Evolutionary conservation across 2,888 invertebrate genomes (phyloP).

Genomic region (Agrilus cyanescens): DNA sequence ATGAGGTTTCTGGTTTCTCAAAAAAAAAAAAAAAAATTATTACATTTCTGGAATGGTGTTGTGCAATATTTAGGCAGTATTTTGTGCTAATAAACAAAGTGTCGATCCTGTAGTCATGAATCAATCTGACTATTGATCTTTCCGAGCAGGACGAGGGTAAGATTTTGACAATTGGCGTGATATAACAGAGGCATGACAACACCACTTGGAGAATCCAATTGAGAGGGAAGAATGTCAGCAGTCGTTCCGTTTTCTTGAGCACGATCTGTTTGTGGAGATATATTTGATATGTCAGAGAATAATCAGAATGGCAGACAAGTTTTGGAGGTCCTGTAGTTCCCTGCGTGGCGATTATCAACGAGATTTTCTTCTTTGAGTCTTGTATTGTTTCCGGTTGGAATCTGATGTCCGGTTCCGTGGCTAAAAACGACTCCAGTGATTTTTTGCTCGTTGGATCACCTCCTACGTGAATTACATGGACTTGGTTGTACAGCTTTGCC

Average conservation of each 20-base stretch:
- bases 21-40: constrained; percentile 1
- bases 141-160: constrained; percentile 22
- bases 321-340: constrained; percentile 22
- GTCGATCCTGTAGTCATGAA: constrained; percentile 27
- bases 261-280: constrained; percentile 16
- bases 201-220: constrained; percentile 24
- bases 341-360: constrained; percentile 27
- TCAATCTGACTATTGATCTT: constrained; percentile 23
- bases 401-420: constrained; percentile 5
- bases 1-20: too few species aligned
- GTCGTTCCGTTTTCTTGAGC: constrained; percentile 19
- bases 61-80: constrained; percentile 21
- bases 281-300: constrained; percentile 21
- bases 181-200: constrained; percentile 23
- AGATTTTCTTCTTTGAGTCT: constrained; percentile 21
- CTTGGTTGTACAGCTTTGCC: constrained; percentile 7
- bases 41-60: constrained; percentile 24
- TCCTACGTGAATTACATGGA: constrained; percentile 18
- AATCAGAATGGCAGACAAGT: constrained; percentile 27
- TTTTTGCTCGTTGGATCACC: constrained; percentile 14
- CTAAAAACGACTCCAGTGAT: constrained; percentile 10
- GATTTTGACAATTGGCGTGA: constrained; percentile 20
- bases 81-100: constrained; percentile 22
- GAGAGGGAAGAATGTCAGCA: constrained; percentile 26
- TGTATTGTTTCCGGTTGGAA: constrained; percentile 20